These are phyloP conservation scores for Tortricodes alternella DNA, from an alignment of 2,888 invertebrate species.

Conservation along the genomic window DNA sequence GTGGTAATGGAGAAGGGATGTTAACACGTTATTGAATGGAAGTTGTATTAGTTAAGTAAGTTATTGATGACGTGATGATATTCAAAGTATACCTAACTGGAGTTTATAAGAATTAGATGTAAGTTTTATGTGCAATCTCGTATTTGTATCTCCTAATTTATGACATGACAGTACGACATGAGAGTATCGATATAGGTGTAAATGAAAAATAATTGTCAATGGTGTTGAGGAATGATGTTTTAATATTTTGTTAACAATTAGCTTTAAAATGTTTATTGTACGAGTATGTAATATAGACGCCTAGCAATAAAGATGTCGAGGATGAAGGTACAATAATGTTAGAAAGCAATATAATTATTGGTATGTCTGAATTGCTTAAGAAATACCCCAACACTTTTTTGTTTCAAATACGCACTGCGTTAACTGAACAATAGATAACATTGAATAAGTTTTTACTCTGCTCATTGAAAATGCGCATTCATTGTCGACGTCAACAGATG, in stretches of 20 bases:
- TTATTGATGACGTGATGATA: constrained; percentile 31
- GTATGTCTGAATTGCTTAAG: neutral
- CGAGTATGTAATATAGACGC: constrained; percentile 30
- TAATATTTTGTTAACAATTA: constrained; percentile 8
- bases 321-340: constrained; percentile 42
- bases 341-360: constrained; percentile 42
- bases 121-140: constrained; percentile 28
- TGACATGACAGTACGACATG: constrained; percentile 27
- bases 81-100: constrained; percentile 26
- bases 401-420: no score
- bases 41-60: constrained; percentile 13
- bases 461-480: neutral
- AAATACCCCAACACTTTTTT: neutral
- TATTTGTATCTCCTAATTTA: constrained; percentile 21
- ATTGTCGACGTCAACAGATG: neutral
- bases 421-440: no score
- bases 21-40: constrained; percentile 11
- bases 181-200: neutral
- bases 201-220: neutral
- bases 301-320: constrained; percentile 41
- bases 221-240: neutral
- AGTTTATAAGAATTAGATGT: neutral
- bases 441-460: neutral
- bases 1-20: constrained; percentile 50
- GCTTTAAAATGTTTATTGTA: constrained; percentile 5